These are phyloP conservation scores for Smithornis capensis DNA, from an alignment of 2,113 vertebrate species.

Conservation along the genomic window DNA sequence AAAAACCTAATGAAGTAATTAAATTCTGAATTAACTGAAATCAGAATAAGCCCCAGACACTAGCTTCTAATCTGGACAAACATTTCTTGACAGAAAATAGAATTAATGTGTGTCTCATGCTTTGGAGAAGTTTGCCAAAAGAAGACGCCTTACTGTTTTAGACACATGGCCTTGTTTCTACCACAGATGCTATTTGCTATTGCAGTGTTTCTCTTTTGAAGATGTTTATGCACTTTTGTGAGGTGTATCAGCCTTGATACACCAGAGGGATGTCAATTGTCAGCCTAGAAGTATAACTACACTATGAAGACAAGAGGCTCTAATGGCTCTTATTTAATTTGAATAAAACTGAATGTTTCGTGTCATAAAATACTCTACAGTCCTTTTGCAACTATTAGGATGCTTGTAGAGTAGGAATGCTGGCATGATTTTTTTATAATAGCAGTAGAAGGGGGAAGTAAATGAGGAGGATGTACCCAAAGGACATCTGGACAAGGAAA, in stretches of 20 bases:
- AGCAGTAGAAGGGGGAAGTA: accelerated
- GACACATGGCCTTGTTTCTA: background rate
- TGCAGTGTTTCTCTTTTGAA: background rate
- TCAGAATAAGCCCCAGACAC: conserved; percentile 16
- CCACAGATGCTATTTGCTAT: background rate
- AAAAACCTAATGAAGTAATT: conserved; percentile 49
- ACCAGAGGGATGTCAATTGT: background rate
- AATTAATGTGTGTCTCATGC: background rate
- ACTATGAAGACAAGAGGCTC: background rate
- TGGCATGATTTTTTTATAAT: background rate
- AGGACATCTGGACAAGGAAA: background rate
- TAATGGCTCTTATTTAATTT: background rate
- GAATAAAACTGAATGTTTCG: background rate
- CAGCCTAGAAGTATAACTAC: background rate
- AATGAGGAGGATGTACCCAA: background rate
- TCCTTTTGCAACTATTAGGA: background rate
- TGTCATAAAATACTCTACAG: background rate
- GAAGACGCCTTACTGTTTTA: background rate
- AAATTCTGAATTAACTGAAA: conserved; percentile 56
- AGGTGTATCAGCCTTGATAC: background rate
- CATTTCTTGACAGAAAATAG: background rate
- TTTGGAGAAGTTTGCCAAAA: background rate
- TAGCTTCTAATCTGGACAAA: background rate
- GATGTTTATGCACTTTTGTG: background rate
- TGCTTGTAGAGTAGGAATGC: background rate